A percentile compares a stretch with the other conserved stretches of the same genome.
phyloP scores from a whole-genome alignment of 2,888 invertebrate genomes.

The Adelphocoris suturalis region DNA sequence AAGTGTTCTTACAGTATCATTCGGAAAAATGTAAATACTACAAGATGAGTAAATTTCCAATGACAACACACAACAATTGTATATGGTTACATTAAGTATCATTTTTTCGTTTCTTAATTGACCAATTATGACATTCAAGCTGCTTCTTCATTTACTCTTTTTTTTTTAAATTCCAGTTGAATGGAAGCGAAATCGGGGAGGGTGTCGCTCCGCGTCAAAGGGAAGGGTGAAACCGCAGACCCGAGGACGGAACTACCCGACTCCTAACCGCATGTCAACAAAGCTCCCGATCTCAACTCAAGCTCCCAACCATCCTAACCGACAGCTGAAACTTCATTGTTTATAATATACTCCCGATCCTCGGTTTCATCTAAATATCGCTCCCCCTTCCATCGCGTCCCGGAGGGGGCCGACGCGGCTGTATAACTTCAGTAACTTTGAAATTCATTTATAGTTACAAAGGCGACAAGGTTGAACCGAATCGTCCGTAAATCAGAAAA shows the following conservation, averaged over 20 bases:
- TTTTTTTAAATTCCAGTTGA: not conserved
- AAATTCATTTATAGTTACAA: too few relatives aligned
- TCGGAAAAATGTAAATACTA: too few relatives aligned
- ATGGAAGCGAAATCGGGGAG: not conserved
- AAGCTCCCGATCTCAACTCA: conserved; percentile 1
- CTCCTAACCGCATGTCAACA: conserved; percentile 28
- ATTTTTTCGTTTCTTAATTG: too few relatives aligned
- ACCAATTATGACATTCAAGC: too few relatives aligned
- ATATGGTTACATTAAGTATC: too few relatives aligned
- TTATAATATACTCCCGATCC: conserved; percentile 11
- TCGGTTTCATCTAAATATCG: not conserved
- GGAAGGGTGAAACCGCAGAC: not conserved
- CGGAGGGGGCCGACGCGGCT: not conserved
- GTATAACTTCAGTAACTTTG: not conserved
- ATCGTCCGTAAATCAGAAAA: too few relatives aligned
- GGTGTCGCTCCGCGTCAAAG: not conserved
- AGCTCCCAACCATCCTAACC: not conserved
- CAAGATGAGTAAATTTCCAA: too few relatives aligned
- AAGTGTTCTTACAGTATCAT: too few relatives aligned
- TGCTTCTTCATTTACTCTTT: too few relatives aligned
- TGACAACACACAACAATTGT: too few relatives aligned
- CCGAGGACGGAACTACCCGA: not conserved
- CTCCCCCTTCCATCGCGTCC: not conserved
- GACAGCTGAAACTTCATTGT: conserved; percentile 27
- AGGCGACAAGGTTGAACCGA: too few relatives aligned